Conservation (phyloP, 30 jellyfish, hydroid and myxozoan species). For the Nemopilema nomurai region DNA sequence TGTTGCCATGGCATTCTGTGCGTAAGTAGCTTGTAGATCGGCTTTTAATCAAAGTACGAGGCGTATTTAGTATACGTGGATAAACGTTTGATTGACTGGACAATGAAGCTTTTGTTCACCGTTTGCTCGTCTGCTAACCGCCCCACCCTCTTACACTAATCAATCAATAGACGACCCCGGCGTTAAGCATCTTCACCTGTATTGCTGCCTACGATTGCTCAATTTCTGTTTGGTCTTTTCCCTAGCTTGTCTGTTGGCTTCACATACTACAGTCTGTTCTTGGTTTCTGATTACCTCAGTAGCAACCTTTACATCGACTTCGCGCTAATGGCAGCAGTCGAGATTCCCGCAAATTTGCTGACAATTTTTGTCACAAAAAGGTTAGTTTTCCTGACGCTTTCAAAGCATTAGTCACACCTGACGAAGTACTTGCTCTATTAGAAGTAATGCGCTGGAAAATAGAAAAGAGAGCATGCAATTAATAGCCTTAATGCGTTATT, state of each 20-base stretch:
- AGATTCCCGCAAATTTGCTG: constrained; percentile 72
- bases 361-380: constrained; percentile 32
- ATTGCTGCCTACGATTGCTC: no score
- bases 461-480: no score
- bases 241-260: constrained; percentile 53
- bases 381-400: constrained; percentile 9
- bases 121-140: no score
- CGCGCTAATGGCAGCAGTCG: constrained; percentile 44
- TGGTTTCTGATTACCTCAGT: constrained; percentile 60
- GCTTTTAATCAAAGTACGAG: neutral
- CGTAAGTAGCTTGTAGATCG: constrained; percentile 30
- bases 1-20: constrained; percentile 5
- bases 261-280: constrained; percentile 48
- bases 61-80: neutral
- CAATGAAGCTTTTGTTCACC: no score
- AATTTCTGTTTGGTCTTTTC: neutral
- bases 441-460: no score
- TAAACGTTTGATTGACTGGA: neutral
- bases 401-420: no score
- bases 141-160: no score
- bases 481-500: no score
- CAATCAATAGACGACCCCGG: neutral
- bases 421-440: no score
- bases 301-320: constrained; percentile 59
- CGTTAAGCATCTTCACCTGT: neutral